These are phyloP conservation scores for Capreolus pygargus DNA, from an alignment of 2,113 vertebrate genomes.

Conservation along the genomic window DNA sequence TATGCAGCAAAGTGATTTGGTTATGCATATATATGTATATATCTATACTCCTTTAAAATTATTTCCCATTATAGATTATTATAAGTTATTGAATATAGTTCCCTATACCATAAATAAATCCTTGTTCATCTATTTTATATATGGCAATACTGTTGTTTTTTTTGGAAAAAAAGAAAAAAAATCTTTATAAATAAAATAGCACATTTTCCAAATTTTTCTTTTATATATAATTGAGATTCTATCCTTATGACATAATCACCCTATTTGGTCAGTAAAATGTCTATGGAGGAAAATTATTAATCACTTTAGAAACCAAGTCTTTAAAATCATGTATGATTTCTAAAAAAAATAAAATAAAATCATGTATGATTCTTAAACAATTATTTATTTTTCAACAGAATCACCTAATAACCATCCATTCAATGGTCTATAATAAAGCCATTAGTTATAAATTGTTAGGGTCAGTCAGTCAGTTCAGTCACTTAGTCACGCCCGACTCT, in stretches of 20 bases:
- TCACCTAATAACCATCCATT: background rate
- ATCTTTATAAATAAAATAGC: background rate
- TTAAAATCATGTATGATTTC: background rate
- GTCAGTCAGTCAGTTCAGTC: background rate
- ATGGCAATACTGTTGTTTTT: background rate
- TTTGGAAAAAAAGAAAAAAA: background rate
- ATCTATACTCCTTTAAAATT: background rate
- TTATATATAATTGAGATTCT: background rate
- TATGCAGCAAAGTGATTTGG: background rate
- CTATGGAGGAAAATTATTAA: background rate
- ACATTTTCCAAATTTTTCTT: background rate
- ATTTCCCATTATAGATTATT: background rate
- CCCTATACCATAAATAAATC: background rate
- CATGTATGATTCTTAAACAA: background rate
- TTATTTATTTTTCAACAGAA: background rate
- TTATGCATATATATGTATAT: background rate
- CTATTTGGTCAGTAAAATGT: background rate
- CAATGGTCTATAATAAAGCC: background rate
- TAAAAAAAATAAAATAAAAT: background rate
- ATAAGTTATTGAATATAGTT: background rate
- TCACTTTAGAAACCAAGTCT: background rate
- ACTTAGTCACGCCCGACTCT: too few species aligned
- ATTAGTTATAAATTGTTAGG: background rate
- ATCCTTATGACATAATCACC: background rate
- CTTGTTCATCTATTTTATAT: background rate